Conservation (phyloP, 2,113 vertebrate genomes). For the Regulus satrapa region DNA sequence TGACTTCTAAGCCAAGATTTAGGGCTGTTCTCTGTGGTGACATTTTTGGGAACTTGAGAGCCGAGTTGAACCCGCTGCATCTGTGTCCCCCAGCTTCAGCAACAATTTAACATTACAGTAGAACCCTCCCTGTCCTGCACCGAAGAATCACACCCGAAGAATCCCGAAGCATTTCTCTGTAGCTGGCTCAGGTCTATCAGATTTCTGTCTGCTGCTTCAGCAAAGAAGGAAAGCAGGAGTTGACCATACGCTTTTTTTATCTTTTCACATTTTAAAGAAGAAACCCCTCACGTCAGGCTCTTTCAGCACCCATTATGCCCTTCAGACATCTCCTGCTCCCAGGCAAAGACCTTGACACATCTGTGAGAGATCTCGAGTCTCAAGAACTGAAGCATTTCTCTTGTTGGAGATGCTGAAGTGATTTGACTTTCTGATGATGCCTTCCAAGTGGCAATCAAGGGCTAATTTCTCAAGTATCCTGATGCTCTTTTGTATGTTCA, state of each 20-base stretch:
- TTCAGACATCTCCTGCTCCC: background rate
- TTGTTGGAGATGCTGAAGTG: constrained; percentile 14
- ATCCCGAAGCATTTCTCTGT: background rate
- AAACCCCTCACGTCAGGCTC: background rate
- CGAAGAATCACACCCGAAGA: background rate
- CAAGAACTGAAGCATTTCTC: background rate
- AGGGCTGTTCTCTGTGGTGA: background rate
- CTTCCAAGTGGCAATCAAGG: constrained; percentile 43
- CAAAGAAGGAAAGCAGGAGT: background rate
- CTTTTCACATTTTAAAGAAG: background rate
- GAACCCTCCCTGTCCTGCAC: background rate
- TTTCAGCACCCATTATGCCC: background rate
- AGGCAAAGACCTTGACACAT: constrained; percentile 7
- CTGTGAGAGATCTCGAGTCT: background rate
- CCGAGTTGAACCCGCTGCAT: background rate
- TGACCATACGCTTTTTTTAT: background rate
- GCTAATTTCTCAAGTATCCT: constrained; percentile 33
- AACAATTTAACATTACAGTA: background rate
- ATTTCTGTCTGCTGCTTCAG: background rate
- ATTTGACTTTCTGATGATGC: constrained; percentile 44
- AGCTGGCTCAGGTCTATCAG: background rate
- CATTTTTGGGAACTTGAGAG: constrained; percentile 7
- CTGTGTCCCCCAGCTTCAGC: background rate
- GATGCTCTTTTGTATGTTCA: constrained; percentile 9
- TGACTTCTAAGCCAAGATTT: constrained; percentile 25